Percentiles rank a stretch among this genome's conserved stretches.
Conservation (phyloP, 2,113 vertebrate genomes). For the Sinosuthora webbiana region DNA sequence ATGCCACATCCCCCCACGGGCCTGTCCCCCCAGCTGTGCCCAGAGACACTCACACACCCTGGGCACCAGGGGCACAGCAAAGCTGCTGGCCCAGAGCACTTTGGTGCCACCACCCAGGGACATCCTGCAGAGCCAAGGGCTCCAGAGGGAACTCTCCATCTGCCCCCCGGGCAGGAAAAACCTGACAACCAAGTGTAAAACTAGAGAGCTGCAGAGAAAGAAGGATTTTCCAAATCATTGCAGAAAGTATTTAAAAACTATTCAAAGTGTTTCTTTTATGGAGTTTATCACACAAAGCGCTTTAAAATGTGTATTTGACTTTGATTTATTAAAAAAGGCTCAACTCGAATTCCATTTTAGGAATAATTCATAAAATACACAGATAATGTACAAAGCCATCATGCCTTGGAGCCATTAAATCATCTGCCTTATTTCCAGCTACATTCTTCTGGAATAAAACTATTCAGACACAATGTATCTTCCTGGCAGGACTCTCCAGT, state of each 20-base stretch:
- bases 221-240: not conserved
- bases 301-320: not conserved
- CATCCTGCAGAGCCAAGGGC: not conserved
- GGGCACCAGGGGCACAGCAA: not conserved
- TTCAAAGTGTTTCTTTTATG: not conserved
- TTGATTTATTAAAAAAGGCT: slow-evolving; percentile 16
- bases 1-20: not conserved
- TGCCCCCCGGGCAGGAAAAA: accelerated
- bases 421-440: slow-evolving; percentile 31
- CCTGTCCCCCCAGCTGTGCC: not conserved
- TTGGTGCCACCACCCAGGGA: not conserved
- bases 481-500: slow-evolving; percentile 6
- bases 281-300: not conserved
- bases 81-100: not conserved
- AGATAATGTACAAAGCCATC: slow-evolving; percentile 4
- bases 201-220: not conserved
- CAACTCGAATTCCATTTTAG: slow-evolving; percentile 36
- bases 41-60: not conserved
- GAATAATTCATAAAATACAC: slow-evolving; percentile 32
- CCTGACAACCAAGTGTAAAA: not conserved
- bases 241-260: not conserved
- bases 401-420: slow-evolving; percentile 9
- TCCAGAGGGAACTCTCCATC: accelerated
- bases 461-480: slow-evolving; percentile 20
- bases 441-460: slow-evolving; percentile 49